Evolutionary conservation across 2,113 vertebrate species (phyloP), one percentile per base, ranked within the genome.

Genomic region (Calyptomena viridis): DNA sequence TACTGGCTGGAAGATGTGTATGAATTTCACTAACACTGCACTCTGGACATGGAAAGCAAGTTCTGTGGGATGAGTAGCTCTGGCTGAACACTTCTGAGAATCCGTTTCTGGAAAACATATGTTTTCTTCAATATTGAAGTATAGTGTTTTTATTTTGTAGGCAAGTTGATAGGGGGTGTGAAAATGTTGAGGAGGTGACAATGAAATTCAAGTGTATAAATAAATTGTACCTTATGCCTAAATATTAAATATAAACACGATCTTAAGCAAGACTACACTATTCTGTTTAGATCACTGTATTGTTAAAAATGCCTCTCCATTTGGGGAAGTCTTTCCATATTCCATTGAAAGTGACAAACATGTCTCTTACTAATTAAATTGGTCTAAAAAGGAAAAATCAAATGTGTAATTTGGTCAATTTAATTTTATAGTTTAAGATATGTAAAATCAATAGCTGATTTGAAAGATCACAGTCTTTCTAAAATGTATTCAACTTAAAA

Each of bases 141-240:
- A 49, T 11, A 59, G 56, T 90, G 88, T 74, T 74, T 92, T 91
- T 87, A 62, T 91, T 89, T 93, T 86, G 50, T 90, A 82, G 77
- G 66, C 76, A 87, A 90, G 79, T 90, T 91, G 67, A 35, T 88
- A 11, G 0, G 8, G 71, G 25, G 72, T 93, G 83, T 94, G 94
- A 89, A 94, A 92, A 56, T 60, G 50, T 53, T 88, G 83, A 90
- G 94, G 79, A 93, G 73, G 85, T 86, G 94, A 93, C 83, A 91
- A 37, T 82, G 76, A 75, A 75, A 94, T 92, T 72, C 52, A 78
- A 68, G 18, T 42, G 11, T 92, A 84, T 92, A 78, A 90, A 86
- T 93, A 95, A 71, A 85, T 80, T 63, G 42, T 90, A 56, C 39
- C 20, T 81, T 86, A 74, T 0, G 3, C 42, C 42, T 88, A 77